These are phyloP conservation scores for Sylvia borin DNA, from an alignment of 2,797 vertebrate species.

Conservation along the genomic window DNA sequence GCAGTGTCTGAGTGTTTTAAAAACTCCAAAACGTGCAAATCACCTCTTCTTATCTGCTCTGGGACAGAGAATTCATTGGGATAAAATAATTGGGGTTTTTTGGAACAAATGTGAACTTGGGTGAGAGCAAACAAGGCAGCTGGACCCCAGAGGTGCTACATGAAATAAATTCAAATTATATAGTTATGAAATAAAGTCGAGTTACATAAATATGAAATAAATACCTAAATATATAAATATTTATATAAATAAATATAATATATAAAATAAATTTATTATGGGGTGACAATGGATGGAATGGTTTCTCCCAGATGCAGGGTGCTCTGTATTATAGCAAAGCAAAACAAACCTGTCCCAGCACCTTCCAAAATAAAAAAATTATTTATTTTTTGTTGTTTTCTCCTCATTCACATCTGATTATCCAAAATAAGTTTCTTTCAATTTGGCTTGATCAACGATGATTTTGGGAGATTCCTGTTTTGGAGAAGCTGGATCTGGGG, in stretches of 20 bases:
- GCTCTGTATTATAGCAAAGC: neutral
- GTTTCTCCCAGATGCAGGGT: neutral
- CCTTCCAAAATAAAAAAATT: neutral
- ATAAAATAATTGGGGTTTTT: neutral
- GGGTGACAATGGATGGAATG: neutral
- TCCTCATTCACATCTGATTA: neutral
- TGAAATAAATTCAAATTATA: neutral
- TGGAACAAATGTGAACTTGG: neutral
- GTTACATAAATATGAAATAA: neutral
- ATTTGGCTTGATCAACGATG: neutral
- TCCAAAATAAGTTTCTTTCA: neutral
- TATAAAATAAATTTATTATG: neutral
- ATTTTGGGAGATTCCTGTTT: neutral
- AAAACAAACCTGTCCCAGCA: neutral
- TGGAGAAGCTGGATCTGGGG: neutral
- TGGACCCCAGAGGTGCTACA: neutral
- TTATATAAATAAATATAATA: too few species aligned
- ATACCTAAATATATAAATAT: too few species aligned
- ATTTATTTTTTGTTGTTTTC: neutral
- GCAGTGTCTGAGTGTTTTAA: neutral
- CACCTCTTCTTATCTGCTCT: neutral
- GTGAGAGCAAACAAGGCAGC: neutral
- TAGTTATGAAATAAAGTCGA: neutral
- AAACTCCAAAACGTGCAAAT: neutral
- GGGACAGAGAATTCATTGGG: neutral